phyloP scores from a whole-genome alignment of 2,797 vertebrate genomes.

The Rhinoraja longicauda region DNA sequence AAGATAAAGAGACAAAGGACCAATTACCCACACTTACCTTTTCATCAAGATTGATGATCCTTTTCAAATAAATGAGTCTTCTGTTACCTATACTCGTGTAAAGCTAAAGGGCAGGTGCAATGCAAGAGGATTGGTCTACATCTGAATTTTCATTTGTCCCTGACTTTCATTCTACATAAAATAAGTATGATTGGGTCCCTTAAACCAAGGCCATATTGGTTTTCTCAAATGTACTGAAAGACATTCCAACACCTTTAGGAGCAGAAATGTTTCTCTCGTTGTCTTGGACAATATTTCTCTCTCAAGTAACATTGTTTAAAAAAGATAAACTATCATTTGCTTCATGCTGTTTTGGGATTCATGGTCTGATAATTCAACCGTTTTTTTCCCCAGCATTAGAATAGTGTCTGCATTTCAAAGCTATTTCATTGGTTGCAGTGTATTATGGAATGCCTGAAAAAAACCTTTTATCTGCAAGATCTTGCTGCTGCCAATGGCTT shows the following conservation, averaged over 20 bases:
- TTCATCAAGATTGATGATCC: too few relatives aligned
- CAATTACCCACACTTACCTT: too few relatives aligned
- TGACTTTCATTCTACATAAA: too few relatives aligned
- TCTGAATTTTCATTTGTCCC: too few relatives aligned
- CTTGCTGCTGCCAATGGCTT: background rate
- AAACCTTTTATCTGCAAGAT: background rate
- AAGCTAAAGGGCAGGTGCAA: too few relatives aligned
- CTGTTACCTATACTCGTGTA: too few relatives aligned
- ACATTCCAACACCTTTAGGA: background rate
- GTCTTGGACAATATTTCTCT: background rate
- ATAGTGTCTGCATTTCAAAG: background rate
- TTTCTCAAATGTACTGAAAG: background rate
- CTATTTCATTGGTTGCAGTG: background rate
- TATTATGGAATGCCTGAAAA: background rate
- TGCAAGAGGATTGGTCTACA: too few relatives aligned
- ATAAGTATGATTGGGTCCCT: background rate
- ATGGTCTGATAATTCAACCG: background rate
- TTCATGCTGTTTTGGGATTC: background rate
- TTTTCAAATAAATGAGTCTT: too few relatives aligned
- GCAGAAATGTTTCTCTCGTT: background rate
- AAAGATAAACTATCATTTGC: too few relatives aligned
- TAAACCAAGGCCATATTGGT: background rate
- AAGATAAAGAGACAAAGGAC: too few relatives aligned
- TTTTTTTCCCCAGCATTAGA: background rate
- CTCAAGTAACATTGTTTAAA: background rate